Evolutionary conservation across 2,888 invertebrate genomes (phyloP).

Genomic region (Athetis lepigone): DNA sequence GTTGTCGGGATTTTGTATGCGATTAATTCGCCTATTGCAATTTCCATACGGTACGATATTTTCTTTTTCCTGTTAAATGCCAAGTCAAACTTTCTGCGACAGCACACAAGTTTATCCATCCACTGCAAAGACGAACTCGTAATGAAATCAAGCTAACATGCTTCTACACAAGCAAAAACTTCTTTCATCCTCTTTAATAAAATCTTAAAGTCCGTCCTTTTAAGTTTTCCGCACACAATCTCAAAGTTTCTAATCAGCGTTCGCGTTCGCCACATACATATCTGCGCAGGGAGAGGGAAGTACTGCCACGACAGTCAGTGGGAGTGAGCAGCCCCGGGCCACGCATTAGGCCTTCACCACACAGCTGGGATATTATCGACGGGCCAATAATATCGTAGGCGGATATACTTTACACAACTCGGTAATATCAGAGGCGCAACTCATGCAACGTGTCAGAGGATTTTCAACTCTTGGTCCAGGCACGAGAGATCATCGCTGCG

Average conservation of each 20-base stretch:
- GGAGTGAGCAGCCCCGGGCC: conserved; percentile 35
- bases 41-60: neutral
- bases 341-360: no score
- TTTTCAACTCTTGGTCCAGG: no score
- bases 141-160: conserved; percentile 33
- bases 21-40: no score
- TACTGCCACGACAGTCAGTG: conserved; percentile 25
- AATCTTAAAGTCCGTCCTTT: conserved; percentile 46
- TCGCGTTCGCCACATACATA: conserved; percentile 39
- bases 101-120: conserved; percentile 1
- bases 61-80: neutral
- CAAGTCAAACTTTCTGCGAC: conserved; percentile 22
- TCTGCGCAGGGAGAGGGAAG: conserved; percentile 27
- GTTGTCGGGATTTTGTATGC: no score
- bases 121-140: conserved; percentile 29
- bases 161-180: conserved; percentile 17
- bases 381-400: no score
- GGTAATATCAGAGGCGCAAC: no score
- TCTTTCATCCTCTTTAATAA: conserved; percentile 46
- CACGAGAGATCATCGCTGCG: no score
- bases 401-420: no score
- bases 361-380: no score
- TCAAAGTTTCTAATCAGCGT: conserved; percentile 52
- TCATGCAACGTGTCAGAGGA: no score
- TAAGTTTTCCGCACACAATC: conserved; percentile 41